phyloP scores from a whole-genome alignment of 2,797 vertebrate species.

The Chloroceryle amazona region DNA sequence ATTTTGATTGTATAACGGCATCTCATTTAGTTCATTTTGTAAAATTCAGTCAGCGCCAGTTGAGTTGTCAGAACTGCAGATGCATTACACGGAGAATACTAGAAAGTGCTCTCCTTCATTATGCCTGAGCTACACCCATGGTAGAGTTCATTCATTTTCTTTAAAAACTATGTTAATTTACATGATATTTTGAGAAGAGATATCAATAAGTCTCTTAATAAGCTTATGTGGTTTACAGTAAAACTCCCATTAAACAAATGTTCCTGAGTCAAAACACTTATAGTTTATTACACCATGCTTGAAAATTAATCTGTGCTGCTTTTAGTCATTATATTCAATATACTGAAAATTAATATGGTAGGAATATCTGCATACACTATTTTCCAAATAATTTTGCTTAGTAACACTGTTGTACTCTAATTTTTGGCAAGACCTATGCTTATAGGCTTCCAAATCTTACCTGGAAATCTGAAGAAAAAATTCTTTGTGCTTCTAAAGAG shows the following conservation, averaged over 20 bases:
- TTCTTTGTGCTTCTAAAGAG: not conserved
- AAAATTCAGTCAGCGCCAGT: not conserved
- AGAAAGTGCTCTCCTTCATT: not conserved
- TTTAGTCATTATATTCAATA: not conserved
- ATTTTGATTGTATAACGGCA: not conserved
- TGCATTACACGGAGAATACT: not conserved
- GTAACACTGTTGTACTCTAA: not conserved
- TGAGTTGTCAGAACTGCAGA: not conserved
- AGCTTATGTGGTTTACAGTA: not conserved
- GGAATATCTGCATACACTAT: not conserved
- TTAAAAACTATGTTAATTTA: not conserved
- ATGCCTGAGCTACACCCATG: not conserved
- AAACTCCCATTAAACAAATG: constrained; percentile 24
- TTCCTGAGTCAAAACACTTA: not conserved
- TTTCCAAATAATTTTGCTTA: not conserved
- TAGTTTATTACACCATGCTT: not conserved
- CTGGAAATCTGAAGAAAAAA: not conserved
- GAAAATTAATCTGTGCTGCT: not conserved
- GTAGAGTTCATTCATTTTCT: not conserved
- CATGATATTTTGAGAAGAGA: not conserved
- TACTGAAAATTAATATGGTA: not conserved
- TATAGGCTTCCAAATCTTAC: not conserved
- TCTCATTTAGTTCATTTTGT: constrained; percentile 19
- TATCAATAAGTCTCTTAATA: not conserved
- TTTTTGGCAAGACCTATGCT: not conserved